phyloP scores from a whole-genome alignment of 1,140 invertebrate species.

The Drosophila ercepeae region DNA sequence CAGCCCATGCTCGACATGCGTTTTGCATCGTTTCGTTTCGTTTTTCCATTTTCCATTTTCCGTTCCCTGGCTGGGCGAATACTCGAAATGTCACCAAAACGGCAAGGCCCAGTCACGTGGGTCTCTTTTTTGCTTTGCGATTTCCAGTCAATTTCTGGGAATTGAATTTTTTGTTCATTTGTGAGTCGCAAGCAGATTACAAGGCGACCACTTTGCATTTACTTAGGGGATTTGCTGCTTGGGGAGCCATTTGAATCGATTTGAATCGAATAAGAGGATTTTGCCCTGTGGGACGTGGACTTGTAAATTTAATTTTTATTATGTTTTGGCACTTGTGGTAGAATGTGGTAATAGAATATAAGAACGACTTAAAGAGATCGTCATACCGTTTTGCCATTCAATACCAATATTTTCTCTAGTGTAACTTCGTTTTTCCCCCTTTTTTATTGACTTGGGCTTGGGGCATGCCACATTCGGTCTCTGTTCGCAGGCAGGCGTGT shows the following conservation, averaged over 20 bases:
- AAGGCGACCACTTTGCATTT: slow-evolving; percentile 53
- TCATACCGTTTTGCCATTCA: background rate
- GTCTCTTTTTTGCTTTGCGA: slow-evolving; percentile 31
- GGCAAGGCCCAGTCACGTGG: slow-evolving; percentile 2
- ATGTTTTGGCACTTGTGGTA: background rate
- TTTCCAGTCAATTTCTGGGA: slow-evolving; percentile 78
- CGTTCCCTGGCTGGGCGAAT: slow-evolving; percentile 11
- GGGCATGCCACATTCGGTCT: slow-evolving; percentile 47
- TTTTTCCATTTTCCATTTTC: slow-evolving; percentile 9
- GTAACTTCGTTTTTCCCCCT: slow-evolving; percentile 1
- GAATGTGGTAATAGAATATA: no score
- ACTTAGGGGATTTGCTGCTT: slow-evolving; percentile 9
- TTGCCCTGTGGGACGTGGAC: slow-evolving; percentile 20
- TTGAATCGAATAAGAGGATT: slow-evolving; percentile 15
- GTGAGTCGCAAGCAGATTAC: slow-evolving; percentile 40
- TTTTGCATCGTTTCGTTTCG: slow-evolving; percentile 72
- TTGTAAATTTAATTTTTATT: slow-evolving; percentile 16
- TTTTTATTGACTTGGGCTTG: background rate
- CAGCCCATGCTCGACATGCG: slow-evolving; percentile 70
- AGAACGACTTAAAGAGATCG: no score
- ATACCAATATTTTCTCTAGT: background rate
- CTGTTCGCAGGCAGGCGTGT: slow-evolving; percentile 64
- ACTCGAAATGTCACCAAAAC: slow-evolving; percentile 35
- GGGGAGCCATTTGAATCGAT: slow-evolving; percentile 11
- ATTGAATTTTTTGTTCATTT: slow-evolving; percentile 74